Base-by-base conservation (phyloP, 2,888 invertebrate genomes). In the Penaeus monodon region DNA sequence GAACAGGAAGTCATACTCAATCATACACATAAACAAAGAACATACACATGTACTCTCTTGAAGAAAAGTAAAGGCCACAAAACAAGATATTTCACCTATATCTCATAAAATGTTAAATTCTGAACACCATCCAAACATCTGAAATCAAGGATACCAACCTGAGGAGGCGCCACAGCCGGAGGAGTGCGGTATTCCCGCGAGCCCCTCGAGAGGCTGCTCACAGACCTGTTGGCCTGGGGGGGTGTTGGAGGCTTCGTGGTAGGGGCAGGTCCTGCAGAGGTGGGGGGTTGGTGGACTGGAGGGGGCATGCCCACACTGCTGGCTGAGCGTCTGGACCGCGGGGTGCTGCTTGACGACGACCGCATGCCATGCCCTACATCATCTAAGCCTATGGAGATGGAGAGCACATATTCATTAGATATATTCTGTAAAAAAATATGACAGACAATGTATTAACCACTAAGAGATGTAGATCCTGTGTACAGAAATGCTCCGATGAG, bases 221-320 rank as follows among this genome's bases (percentile, higher is more conserved):
- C 95, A 91, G 93, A 95, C 91, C 93, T 94, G 33, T 84, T 88
- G 92, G 95, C 94, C 91, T 97, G 97, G 1, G 98, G 98, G 64
- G 98, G 98, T 7, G 98, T 98, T 0, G 98, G 98, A 0, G 98
- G 98, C 92, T 98, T 97, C 0, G 97, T 97, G 3, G 97, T 98
- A 1, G 98, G 98, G 0, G 98, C 97, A 14, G 97, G 97, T 33
- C 96, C 96, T 84, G 95, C 95, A 91, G 91, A 90, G n/a, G 90
- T 90, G 44, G 86, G 90, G 81, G 87, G 90, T 89, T 85, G 90
- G 79, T 74, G 81, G 63, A 73, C 68, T 22, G 81, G 74, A 14
- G 70, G 88, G 33, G 83, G 81, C 77, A 66, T 70, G 7, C 78
- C 84, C 20, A 81, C 85, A 66, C 74, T 85, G 33, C 86, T 82